These are phyloP conservation scores for Tetramorium bicarinatum DNA, from an alignment of 2,888 invertebrate species.

Conservation along the genomic window DNA sequence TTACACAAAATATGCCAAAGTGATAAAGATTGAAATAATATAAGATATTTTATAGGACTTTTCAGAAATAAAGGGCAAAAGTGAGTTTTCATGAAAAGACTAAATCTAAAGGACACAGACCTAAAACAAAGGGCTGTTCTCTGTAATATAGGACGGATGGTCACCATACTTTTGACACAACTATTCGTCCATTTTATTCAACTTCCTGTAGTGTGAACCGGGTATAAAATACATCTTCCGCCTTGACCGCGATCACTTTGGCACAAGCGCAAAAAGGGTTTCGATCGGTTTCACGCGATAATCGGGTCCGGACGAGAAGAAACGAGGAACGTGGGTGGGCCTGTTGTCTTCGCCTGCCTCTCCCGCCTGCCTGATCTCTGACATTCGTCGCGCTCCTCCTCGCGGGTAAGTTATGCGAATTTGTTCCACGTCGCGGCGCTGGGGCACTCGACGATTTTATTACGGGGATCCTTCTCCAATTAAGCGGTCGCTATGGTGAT, in stretches of 20 bases:
- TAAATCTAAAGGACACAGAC: too few species aligned
- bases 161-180: background rate
- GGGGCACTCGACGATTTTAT: conserved; percentile 81
- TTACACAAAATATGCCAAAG: too few species aligned
- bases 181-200: background rate
- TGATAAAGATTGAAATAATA: too few species aligned
- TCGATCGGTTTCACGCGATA: conserved; percentile 8
- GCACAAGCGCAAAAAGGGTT: background rate
- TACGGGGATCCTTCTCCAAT: conserved; percentile 82
- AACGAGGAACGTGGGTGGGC: conserved; percentile 8
- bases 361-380: conserved; percentile 3
- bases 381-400: conserved; percentile 70
- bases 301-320: conserved; percentile 10
- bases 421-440: conserved; percentile 63
- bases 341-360: conserved; percentile 11
- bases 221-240: background rate
- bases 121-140: too few species aligned
- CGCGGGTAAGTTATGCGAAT: conserved; percentile 67
- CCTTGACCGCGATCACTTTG: background rate
- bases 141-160: too few species aligned
- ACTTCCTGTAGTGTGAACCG: background rate
- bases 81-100: too few species aligned
- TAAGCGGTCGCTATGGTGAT: conserved; percentile 84
- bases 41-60: too few species aligned
- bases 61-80: too few species aligned